Evolutionary conservation across 2,797 vertebrate species (phyloP).

Genomic region (Paguma larvata): DNA sequence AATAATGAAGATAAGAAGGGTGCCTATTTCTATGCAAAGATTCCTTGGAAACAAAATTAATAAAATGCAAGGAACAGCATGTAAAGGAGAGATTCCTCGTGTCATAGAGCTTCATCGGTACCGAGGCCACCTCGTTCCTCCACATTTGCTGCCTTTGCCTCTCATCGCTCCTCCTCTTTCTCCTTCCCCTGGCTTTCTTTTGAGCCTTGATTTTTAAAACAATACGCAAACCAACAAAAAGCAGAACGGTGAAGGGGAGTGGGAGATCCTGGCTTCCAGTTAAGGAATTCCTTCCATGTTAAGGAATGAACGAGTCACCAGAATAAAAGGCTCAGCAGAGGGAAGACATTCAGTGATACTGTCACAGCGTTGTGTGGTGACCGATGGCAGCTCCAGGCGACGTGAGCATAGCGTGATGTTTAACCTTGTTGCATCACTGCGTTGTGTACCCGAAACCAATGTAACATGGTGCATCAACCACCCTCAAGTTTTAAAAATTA

Average conservation of each 20-base stretch:
- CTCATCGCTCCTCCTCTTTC: rapidly evolving
- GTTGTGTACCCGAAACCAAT: neutral
- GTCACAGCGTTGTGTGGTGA: neutral
- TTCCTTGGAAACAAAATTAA: neutral
- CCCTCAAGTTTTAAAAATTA: neutral
- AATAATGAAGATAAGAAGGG: neutral
- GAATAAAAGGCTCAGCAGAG: neutral
- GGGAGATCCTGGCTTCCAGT: neutral
- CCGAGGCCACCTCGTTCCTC: neutral
- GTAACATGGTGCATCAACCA: neutral
- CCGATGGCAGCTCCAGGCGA: neutral
- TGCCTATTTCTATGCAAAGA: neutral
- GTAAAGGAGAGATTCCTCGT: neutral
- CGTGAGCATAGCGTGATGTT: neutral
- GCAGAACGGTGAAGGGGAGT: neutral
- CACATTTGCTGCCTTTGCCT: neutral
- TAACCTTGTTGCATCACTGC: neutral
- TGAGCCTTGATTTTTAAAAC: neutral
- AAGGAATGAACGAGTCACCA: neutral
- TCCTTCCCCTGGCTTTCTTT: neutral
- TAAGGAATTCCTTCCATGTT: neutral
- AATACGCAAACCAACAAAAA: neutral
- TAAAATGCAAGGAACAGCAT: neutral
- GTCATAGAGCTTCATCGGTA: neutral
- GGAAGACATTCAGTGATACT: neutral